These are phyloP conservation scores for Opisthocomus hoazin DNA, from an alignment of 2,113 vertebrate species.

Conservation along the genomic window DNA sequence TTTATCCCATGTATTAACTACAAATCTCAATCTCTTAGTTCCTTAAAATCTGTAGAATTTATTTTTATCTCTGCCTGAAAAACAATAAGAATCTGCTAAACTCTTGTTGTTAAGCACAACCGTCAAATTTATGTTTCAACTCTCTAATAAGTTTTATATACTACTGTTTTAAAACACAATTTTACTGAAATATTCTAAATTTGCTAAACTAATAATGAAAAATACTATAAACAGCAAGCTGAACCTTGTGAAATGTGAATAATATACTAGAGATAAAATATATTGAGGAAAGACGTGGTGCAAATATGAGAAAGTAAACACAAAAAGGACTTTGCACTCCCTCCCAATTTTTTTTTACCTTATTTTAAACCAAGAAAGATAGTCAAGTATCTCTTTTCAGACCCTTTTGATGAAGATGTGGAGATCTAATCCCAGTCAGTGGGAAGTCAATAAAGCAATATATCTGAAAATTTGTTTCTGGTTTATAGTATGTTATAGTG, in stretches of 20 bases:
- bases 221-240: neutral
- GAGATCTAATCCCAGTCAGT: neutral
- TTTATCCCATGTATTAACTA: neutral
- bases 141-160: neutral
- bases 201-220: neutral
- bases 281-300: neutral
- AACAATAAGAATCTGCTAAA: neutral
- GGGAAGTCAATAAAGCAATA: neutral
- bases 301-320: neutral
- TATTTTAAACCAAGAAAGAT: neutral
- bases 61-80: neutral
- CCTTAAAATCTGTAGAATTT: neutral
- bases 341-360: neutral
- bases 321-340: neutral
- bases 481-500: neutral
- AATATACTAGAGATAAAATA: neutral
- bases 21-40: neutral
- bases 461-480: neutral
- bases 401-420: neutral
- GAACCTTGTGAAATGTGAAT: neutral
- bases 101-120: neutral
- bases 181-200: neutral
- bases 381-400: neutral
- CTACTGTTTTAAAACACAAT: neutral
- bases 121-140: neutral